A percentile compares a stretch with the other conserved stretches of the same genome.
Conservation (phyloP, 2,797 vertebrate genomes). For the Acipenser oxyrinchus region DNA sequence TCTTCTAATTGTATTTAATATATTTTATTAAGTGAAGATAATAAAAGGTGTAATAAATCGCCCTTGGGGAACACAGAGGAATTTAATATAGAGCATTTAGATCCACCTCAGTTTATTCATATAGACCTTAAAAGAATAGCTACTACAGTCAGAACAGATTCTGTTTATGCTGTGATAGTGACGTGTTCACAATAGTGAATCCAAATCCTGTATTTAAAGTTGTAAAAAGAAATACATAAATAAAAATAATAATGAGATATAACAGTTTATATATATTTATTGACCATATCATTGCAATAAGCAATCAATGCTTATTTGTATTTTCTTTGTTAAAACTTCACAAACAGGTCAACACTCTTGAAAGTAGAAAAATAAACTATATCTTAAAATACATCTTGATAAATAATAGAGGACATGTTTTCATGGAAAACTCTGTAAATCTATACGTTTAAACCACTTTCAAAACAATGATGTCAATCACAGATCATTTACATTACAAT, state of each 20-base stretch:
- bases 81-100: too few species aligned
- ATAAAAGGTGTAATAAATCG: too few species aligned
- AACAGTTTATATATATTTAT: conserved; percentile 73
- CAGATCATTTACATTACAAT: conserved; percentile 63
- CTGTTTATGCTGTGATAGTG: neutral
- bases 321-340: conserved; percentile 45
- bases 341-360: conserved; percentile 23
- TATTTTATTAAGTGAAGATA: too few species aligned
- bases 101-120: too few species aligned
- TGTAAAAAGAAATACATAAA: neutral
- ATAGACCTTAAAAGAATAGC: too few species aligned
- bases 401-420: conserved; percentile 99
- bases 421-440: conserved; percentile 98
- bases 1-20: too few species aligned
- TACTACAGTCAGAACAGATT: neutral
- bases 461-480: conserved; percentile 69
- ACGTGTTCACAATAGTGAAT: neutral
- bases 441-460: conserved; percentile 67
- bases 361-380: conserved; percentile 98
- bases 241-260: too few species aligned
- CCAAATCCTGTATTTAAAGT: neutral
- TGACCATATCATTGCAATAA: conserved; percentile 81
- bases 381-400: conserved; percentile 92
- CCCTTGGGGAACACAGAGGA: too few species aligned
- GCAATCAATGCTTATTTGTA: conserved; percentile 84